A percentile compares a stretch with the other conserved stretches of the same genome.
Conservation (phyloP, 2,888 invertebrate species). For the Myopa testacea region DNA sequence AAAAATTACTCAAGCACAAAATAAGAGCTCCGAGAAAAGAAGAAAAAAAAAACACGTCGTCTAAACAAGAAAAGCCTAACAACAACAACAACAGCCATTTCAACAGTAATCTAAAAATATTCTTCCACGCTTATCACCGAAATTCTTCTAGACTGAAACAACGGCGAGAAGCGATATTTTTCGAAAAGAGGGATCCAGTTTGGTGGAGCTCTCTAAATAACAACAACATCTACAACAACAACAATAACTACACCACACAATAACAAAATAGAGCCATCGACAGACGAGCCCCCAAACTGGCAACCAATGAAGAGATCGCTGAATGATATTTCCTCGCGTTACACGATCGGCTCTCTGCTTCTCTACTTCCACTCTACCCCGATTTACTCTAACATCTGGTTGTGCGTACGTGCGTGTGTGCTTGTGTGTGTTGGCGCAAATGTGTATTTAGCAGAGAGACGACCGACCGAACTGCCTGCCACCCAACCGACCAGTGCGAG, state of each 20-base stretch:
- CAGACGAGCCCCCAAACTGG: constrained; percentile 59
- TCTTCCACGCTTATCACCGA: constrained; percentile 16
- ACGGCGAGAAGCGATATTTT: constrained; percentile 26
- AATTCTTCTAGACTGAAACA: constrained; percentile 33
- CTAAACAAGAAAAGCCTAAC: too few relatives aligned
- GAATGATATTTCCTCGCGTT: not conserved
- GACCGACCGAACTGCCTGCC: not conserved
- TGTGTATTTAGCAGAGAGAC: not conserved
- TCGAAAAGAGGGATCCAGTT: not conserved
- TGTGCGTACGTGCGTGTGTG: not conserved
- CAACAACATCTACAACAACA: constrained; percentile 36
- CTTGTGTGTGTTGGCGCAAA: not conserved
- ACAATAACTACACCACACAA: constrained; percentile 17
- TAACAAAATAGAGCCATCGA: constrained; percentile 24
- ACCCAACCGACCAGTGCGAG: constrained; percentile 18
- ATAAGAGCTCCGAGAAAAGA: too few relatives aligned
- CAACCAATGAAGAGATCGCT: constrained; percentile 54
- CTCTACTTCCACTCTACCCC: not conserved
- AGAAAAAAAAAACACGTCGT: too few relatives aligned
- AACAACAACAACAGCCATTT: constrained; percentile 31
- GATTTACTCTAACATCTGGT: not conserved
- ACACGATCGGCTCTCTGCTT: not conserved
- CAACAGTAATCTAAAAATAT: constrained; percentile 13
- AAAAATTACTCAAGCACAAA: too few relatives aligned
- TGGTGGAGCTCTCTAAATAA: not conserved